Evolutionary conservation across 2,113 vertebrate species (phyloP).

Genomic region (Lophochroa leadbeateri): DNA sequence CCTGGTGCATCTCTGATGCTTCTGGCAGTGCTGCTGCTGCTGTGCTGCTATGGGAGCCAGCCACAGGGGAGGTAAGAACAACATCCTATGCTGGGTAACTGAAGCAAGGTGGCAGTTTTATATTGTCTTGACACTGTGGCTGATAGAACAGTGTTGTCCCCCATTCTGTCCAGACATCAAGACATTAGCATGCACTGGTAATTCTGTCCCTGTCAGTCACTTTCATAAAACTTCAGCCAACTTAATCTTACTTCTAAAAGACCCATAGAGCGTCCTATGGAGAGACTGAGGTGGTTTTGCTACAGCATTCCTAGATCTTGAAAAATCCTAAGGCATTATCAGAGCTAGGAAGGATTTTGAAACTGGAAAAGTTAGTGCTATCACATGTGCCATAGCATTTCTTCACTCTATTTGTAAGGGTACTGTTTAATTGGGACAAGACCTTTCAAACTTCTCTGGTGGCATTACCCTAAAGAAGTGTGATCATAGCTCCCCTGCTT

Average conservation of each 20-base stretch:
- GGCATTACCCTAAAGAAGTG: not conserved
- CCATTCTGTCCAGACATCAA: not conserved
- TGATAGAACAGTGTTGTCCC: not conserved
- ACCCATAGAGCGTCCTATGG: not conserved
- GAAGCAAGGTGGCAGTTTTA: not conserved
- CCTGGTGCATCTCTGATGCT: constrained; percentile 91
- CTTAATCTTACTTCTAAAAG: not conserved
- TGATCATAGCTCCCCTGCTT: not conserved
- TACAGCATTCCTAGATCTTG: not conserved
- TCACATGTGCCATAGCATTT: not conserved
- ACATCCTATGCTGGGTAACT: not conserved
- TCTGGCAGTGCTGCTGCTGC: constrained; percentile 85
- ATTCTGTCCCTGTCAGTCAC: not conserved
- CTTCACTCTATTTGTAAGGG: not conserved
- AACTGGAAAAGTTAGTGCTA: not conserved
- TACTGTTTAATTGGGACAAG: not conserved
- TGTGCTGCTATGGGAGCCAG: constrained; percentile 91
- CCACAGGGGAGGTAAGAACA: constrained; percentile 87
- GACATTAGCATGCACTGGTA: not conserved
- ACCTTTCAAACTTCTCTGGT: not conserved
- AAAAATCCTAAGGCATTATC: not conserved
- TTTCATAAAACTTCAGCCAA: not conserved
- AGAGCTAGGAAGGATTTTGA: not conserved
- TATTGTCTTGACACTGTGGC: not conserved
- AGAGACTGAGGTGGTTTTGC: not conserved